Percentiles rank a stretch among this genome's conserved stretches.
phyloP scores from a whole-genome alignment of 92 coral and sea anemone genomes.

The Siderastrea radians region DNA sequence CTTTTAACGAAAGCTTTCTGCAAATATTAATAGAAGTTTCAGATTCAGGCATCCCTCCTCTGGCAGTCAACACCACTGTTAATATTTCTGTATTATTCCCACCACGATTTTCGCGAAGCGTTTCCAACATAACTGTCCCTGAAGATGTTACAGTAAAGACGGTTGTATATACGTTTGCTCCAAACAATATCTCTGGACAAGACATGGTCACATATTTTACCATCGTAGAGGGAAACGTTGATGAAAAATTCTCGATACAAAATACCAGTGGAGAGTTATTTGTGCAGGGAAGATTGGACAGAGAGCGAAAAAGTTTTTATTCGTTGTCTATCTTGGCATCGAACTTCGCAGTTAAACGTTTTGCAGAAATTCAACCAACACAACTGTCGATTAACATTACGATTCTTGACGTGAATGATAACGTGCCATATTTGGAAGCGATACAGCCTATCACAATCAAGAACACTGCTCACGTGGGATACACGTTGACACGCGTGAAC shows the following conservation, averaged over 20 bases:
- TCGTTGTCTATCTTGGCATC: slow-evolving; percentile 36
- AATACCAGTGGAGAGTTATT: slow-evolving; percentile 50
- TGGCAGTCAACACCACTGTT: slow-evolving; percentile 36
- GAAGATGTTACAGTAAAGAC: slow-evolving; percentile 49
- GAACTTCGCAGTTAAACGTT: slow-evolving; percentile 49
- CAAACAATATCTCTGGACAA: slow-evolving; percentile 42
- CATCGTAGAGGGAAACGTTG: slow-evolving; percentile 33
- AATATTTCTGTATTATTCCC: slow-evolving; percentile 33
- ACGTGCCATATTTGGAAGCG: slow-evolving; percentile 23
- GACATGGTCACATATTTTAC: slow-evolving; percentile 24
- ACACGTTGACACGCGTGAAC: slow-evolving; percentile 27
- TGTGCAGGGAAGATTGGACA: slow-evolving; percentile 46
- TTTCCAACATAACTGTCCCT: slow-evolving; percentile 25
- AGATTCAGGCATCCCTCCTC: slow-evolving; percentile 50
- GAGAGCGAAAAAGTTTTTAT: slow-evolving; percentile 45
- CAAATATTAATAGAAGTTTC: slow-evolving; percentile 45
- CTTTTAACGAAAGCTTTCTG: slow-evolving; percentile 31
- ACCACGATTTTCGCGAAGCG: slow-evolving; percentile 48
- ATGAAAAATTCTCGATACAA: slow-evolving; percentile 42
- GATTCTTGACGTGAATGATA: slow-evolving; percentile 60
- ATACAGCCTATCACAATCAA: slow-evolving; percentile 27
- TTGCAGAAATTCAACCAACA: slow-evolving; percentile 31
- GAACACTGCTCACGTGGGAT: slow-evolving; percentile 57
- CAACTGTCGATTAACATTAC: not conserved
- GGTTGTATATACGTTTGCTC: slow-evolving; percentile 18